Conservation (phyloP, 2,113 vertebrate species). For the Phylloscopus whistleri region DNA sequence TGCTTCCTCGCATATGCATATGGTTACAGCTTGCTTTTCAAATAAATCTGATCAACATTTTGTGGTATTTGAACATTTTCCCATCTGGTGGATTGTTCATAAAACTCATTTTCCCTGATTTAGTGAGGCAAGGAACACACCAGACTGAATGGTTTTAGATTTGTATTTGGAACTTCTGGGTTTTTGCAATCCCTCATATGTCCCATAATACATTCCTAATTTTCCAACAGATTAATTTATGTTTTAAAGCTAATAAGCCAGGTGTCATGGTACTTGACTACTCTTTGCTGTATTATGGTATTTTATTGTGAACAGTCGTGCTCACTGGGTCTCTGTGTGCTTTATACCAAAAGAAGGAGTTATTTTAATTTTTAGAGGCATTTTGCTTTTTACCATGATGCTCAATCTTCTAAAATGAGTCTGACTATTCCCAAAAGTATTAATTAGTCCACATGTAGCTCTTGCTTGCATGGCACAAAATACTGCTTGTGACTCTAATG, state of each 20-base stretch:
- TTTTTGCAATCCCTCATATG: slow-evolving; percentile 17
- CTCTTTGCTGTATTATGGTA: not conserved
- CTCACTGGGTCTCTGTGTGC: not conserved
- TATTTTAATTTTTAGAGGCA: not conserved
- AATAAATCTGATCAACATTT: slow-evolving; percentile 73
- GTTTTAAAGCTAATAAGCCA: slow-evolving; percentile 50
- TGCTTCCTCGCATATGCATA: slow-evolving; percentile 59
- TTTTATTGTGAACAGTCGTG: not conserved
- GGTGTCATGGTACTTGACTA: not conserved
- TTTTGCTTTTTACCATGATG: slow-evolving; percentile 2
- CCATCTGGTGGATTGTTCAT: slow-evolving; percentile 73
- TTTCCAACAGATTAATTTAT: slow-evolving; percentile 57
- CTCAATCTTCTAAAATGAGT: not conserved
- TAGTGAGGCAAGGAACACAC: slow-evolving; percentile 45
- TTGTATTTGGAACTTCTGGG: slow-evolving; percentile 34
- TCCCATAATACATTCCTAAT: slow-evolving; percentile 39
- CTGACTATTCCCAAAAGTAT: slow-evolving; percentile 5
- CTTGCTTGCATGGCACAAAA: slow-evolving; percentile 25
- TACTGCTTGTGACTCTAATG: slow-evolving; percentile 24
- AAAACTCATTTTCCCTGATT: slow-evolving; percentile 75
- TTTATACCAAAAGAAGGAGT: not conserved
- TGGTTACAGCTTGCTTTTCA: slow-evolving; percentile 68
- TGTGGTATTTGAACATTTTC: slow-evolving; percentile 69
- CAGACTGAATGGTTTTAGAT: slow-evolving; percentile 43
- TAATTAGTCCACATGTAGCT: not conserved